phyloP scores from a whole-genome alignment of 2,888 invertebrate genomes.

The Monoplex corrugatus region DNA sequence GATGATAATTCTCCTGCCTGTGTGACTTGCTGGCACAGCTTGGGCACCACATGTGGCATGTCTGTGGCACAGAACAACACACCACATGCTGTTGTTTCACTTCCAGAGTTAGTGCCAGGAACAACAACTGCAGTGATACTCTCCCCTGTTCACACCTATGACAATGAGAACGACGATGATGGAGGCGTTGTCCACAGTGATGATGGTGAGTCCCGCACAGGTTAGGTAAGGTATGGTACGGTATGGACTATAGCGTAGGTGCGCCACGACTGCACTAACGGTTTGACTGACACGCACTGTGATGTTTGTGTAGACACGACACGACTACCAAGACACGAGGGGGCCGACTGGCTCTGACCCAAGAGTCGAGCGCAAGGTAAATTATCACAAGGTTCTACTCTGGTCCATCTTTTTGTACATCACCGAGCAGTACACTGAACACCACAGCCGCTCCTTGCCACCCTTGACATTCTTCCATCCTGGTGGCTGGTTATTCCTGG shows the following conservation, averaged over 20 bases:
- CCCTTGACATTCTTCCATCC: not conserved
- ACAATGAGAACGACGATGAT: not conserved
- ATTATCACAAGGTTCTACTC: slow-evolving; percentile 28
- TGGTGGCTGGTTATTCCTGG: not conserved
- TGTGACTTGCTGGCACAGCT: too few species aligned
- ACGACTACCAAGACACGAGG: slow-evolving; percentile 42
- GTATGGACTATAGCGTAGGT: not conserved
- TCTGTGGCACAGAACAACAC: not conserved
- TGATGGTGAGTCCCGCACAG: not conserved
- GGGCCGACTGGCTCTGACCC: not conserved
- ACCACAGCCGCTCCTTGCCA: not conserved
- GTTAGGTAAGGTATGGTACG: not conserved
- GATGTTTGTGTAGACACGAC: slow-evolving; percentile 21
- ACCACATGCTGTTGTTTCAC: not conserved
- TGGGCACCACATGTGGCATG: not conserved
- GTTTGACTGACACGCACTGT: not conserved
- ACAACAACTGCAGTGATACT: not conserved
- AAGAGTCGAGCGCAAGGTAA: slow-evolving; percentile 7
- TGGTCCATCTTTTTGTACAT: slow-evolving; percentile 23
- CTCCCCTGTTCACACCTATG: not conserved
- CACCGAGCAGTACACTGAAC: slow-evolving; percentile 3
- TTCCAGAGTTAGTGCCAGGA: too few species aligned
- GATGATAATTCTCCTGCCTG: too few species aligned
- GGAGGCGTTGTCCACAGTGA: not conserved
- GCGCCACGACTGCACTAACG: slow-evolving; percentile 22